Conservation (phyloP, 2,113 vertebrate species). For the Acanthochromis polyacanthus region DNA sequence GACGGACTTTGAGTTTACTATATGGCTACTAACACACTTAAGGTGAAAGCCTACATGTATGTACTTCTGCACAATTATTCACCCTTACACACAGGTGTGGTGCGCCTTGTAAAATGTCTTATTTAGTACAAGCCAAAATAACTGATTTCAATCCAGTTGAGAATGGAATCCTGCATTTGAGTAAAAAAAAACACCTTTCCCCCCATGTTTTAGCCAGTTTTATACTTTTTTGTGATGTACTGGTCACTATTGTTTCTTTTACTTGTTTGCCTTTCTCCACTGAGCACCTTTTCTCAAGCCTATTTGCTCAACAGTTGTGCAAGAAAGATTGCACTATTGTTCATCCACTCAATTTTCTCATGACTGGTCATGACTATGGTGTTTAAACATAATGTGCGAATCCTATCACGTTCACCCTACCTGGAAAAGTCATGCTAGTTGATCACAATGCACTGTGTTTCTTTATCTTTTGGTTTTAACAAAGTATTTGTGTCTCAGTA, state of each 20-base stretch:
- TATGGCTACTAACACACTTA: not conserved
- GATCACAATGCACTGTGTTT: conserved; percentile 9
- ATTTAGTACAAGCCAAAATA: conserved; percentile 17
- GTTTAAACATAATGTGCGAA: conserved; percentile 16
- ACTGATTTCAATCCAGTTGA: not conserved
- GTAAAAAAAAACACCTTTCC: not conserved
- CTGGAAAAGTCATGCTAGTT: conserved; percentile 24
- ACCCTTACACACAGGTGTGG: conserved; percentile 31
- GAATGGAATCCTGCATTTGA: conserved; percentile 3
- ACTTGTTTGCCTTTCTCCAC: conserved; percentile 60
- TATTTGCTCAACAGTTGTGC: conserved; percentile 55
- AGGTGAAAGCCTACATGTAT: conserved; percentile 27
- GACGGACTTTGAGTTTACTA: conserved; percentile 46
- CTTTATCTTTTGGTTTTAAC: not conserved
- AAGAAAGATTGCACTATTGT: conserved; percentile 48
- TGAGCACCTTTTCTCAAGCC: conserved; percentile 46
- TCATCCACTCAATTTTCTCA: conserved; percentile 3
- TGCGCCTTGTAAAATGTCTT: conserved; percentile 33
- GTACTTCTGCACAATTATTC: conserved; percentile 37
- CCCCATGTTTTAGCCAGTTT: not conserved
- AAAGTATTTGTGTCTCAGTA: conserved; percentile 4
- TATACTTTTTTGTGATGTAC: conserved; percentile 11
- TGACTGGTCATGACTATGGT: conserved; percentile 23
- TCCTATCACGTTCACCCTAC: conserved; percentile 21
- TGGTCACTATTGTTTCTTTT: conserved; percentile 6